A percentile compares a stretch with the other conserved stretches of the same genome.
These are phyloP conservation scores for Nephrotoma flavescens DNA, from an alignment of 2,888 invertebrate genomes.

Conservation along the genomic window DNA sequence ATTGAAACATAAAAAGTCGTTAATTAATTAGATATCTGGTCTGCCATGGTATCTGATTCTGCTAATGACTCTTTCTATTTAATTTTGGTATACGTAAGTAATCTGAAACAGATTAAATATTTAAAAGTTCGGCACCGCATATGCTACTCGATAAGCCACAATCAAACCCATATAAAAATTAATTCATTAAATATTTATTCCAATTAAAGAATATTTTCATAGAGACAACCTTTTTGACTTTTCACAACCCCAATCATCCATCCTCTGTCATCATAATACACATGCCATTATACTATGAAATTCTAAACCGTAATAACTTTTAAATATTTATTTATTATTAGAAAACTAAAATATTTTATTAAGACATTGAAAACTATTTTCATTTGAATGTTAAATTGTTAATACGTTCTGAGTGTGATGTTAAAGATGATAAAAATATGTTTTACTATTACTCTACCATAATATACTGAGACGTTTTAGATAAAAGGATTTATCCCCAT, in stretches of 20 bases:
- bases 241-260: neutral
- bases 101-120: neutral
- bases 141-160: neutral
- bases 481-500: neutral
- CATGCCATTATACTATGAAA: neutral
- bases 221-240: neutral
- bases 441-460: neutral
- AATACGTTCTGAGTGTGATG: neutral
- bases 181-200: neutral
- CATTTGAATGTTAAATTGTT: neutral
- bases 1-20: too few species aligned
- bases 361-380: neutral
- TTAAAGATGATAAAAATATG: neutral
- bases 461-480: neutral
- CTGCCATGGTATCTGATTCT: too few species aligned
- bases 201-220: neutral
- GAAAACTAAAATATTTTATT: neutral
- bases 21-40: too few species aligned
- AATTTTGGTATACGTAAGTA: neutral
- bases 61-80: too few species aligned
- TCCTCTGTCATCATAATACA: neutral
- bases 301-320: neutral
- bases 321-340: neutral
- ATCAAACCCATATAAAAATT: neutral
- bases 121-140: neutral